Conservation (phyloP, 2,797 vertebrate genomes). For the Coregonus suidteri region DNA sequence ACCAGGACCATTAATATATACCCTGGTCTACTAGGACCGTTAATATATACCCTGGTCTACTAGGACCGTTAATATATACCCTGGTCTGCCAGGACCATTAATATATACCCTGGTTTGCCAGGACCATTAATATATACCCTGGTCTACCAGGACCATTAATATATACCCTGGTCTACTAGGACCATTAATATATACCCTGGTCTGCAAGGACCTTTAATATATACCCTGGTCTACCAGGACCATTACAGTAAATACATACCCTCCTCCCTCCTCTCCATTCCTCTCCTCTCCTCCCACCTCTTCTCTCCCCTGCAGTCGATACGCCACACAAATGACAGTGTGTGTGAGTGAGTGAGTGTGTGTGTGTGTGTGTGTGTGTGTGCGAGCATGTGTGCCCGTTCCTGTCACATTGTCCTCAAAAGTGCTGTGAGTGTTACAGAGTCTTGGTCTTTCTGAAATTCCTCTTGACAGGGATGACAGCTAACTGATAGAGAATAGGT, state of each 20-base stretch:
- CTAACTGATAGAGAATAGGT: slow-evolving; percentile 28
- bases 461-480: slow-evolving; percentile 46
- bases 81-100: background rate
- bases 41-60: no score
- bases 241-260: slow-evolving; percentile 56
- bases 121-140: no score
- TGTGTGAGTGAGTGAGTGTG: slow-evolving; percentile 5
- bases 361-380: slow-evolving; percentile 8
- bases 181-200: no score
- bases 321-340: slow-evolving; percentile 59
- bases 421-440: slow-evolving; percentile 44
- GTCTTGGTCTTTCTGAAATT: slow-evolving; percentile 41
- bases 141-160: no score
- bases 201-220: no score
- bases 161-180: no score
- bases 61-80: no score
- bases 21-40: no score
- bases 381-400: slow-evolving; percentile 5
- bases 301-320: slow-evolving; percentile 61
- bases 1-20: no score
- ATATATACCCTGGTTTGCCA: no score
- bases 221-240: no score
- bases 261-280: background rate
- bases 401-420: slow-evolving; percentile 63
- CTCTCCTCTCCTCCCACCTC: background rate